These are phyloP conservation scores for Lagopus muta DNA, from an alignment of 2,113 vertebrate species.

Conservation along the genomic window DNA sequence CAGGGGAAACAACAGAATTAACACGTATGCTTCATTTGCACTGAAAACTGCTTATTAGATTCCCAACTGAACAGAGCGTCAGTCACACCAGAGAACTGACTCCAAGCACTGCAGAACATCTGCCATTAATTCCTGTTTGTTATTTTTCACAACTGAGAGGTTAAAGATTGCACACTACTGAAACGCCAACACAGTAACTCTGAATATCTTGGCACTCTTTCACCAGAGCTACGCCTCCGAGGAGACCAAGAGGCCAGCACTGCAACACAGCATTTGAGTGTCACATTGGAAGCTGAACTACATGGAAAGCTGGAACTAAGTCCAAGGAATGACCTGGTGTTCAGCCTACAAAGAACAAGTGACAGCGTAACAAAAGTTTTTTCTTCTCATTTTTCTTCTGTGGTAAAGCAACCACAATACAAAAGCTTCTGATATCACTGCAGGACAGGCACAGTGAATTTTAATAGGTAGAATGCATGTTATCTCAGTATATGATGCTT, in stretches of 20 bases:
- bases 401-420: background rate
- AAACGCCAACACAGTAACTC: background rate
- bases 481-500: background rate
- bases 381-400: background rate
- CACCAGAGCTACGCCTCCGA: background rate
- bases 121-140: background rate
- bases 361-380: background rate
- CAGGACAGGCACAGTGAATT: background rate
- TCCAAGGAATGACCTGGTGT: background rate
- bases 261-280: background rate
- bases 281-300: background rate
- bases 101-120: background rate
- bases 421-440: slow-evolving; percentile 12
- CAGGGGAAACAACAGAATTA: background rate
- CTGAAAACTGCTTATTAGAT: background rate
- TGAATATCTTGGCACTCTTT: background rate
- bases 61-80: background rate
- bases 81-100: background rate
- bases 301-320: background rate
- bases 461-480: background rate
- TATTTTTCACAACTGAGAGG: background rate
- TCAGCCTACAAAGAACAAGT: background rate
- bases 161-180: background rate
- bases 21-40: background rate
- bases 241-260: background rate